phyloP scores from a whole-genome alignment of 2,797 vertebrate genomes.

The Philypnodon macrostomus region DNA sequence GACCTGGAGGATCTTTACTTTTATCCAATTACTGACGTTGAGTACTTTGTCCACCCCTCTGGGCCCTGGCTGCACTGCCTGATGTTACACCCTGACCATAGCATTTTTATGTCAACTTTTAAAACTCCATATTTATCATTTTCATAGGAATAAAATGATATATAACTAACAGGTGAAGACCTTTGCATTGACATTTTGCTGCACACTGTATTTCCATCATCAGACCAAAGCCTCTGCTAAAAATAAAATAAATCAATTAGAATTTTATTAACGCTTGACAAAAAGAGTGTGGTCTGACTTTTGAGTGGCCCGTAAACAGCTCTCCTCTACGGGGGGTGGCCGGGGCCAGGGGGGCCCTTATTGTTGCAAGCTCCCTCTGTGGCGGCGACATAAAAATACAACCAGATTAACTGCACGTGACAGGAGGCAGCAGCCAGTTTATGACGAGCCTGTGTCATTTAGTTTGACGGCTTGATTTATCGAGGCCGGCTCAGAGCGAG shows the following conservation, averaged over 20 bases:
- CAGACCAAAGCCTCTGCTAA: not conserved
- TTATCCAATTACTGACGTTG: no score
- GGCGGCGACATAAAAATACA: conserved; percentile 50
- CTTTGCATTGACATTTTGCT: no score
- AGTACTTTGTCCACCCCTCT: no score
- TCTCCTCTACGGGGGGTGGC: conserved; percentile 38
- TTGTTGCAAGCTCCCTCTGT: conserved; percentile 52
- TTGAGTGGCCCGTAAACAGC: conserved; percentile 37
- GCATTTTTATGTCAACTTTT: no score
- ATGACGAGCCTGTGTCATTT: conserved; percentile 52
- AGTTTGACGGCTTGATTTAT: conserved; percentile 54
- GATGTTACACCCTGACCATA: no score
- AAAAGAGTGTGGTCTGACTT: conserved; percentile 51
- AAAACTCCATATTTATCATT: no score
- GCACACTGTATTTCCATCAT: conserved; percentile 1
- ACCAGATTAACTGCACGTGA: conserved; percentile 63
- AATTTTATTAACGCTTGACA: conserved; percentile 50
- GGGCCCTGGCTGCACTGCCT: no score
- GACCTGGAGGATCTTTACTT: no score
- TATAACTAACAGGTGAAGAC: not conserved
- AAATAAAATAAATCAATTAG: no score
- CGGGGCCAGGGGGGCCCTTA: conserved; percentile 52
- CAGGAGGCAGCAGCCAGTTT: conserved; percentile 51
- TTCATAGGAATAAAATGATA: no score
- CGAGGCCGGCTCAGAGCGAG: conserved; percentile 26